A percentile compares a stretch with the other conserved stretches of the same genome.
Evolutionary conservation across 2,797 vertebrate genomes (phyloP).

Genomic region (Thunnus albacares): DNA sequence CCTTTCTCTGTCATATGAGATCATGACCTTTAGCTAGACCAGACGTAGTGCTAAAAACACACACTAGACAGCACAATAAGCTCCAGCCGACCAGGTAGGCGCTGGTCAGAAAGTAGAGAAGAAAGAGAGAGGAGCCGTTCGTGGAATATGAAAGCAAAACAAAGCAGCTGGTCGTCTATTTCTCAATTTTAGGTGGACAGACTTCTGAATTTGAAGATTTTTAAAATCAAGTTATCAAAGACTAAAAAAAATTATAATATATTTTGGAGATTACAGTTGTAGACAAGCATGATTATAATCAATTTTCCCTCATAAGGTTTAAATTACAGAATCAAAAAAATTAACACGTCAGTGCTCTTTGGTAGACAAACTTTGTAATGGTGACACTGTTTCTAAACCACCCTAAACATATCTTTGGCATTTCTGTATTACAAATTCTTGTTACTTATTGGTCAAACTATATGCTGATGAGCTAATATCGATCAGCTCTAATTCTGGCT

Average conservation of each 20-base stretch:
- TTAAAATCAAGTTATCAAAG: not conserved
- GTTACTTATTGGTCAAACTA: too few relatives aligned
- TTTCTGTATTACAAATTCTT: too few relatives aligned
- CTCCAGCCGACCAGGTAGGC: slow-evolving; percentile 62
- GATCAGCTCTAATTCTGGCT: too few relatives aligned
- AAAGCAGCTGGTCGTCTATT: slow-evolving; percentile 30
- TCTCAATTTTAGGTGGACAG: not conserved
- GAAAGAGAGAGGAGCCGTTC: slow-evolving; percentile 20
- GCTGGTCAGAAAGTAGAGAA: slow-evolving; percentile 26
- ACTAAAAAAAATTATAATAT: not conserved
- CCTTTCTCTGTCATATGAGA: slow-evolving; percentile 64
- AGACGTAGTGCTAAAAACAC: slow-evolving; percentile 56
- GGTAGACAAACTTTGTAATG: too few relatives aligned
- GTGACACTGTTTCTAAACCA: too few relatives aligned
- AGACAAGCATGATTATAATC: too few relatives aligned
- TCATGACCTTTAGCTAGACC: slow-evolving; percentile 38
- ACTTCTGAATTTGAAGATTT: not conserved
- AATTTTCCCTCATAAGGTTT: too few relatives aligned
- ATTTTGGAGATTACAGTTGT: not conserved
- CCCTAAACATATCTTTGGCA: too few relatives aligned
- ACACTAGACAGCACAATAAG: slow-evolving; percentile 51
- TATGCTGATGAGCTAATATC: too few relatives aligned
- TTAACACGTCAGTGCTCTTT: too few relatives aligned
- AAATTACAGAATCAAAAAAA: too few relatives aligned
- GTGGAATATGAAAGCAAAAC: slow-evolving; percentile 44